Evolutionary conservation across 2,113 vertebrate species (phyloP).

Genomic region (Aptenodytes patagonicus): DNA sequence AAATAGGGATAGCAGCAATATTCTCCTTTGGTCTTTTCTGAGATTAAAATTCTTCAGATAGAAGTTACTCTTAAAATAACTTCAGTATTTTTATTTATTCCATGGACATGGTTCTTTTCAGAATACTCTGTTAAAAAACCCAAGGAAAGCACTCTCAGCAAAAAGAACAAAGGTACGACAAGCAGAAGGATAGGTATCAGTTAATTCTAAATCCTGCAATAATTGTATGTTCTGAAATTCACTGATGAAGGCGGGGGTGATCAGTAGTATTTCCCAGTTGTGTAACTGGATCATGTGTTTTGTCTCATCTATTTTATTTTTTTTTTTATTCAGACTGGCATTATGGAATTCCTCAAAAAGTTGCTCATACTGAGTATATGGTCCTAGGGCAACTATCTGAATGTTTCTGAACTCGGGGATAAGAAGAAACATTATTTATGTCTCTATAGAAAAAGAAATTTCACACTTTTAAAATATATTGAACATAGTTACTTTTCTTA

Average conservation of each 20-base stretch:
- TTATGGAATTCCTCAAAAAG: background rate
- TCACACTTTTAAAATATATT: background rate
- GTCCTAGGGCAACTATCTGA: background rate
- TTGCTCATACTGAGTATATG: background rate
- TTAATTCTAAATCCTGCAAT: background rate
- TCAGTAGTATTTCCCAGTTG: background rate
- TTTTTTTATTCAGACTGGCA: background rate
- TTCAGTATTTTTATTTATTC: background rate
- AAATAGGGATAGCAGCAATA: background rate
- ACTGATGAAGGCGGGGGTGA: background rate
- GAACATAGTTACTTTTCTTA: background rate
- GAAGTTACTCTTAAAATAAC: background rate
- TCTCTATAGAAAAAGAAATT: background rate
- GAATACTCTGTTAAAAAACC: background rate
- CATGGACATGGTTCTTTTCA: background rate
- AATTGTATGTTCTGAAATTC: background rate
- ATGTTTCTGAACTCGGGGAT: background rate
- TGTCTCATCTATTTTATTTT: background rate
- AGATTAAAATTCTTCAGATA: background rate
- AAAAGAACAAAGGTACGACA: background rate
- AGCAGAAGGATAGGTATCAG: background rate
- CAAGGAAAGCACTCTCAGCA: background rate
- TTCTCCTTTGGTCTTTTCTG: background rate
- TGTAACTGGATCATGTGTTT: background rate
- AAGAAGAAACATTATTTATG: background rate